Evolutionary conservation across 2,113 vertebrate genomes (phyloP).

Genomic region (Lasiurus borealis): DNA sequence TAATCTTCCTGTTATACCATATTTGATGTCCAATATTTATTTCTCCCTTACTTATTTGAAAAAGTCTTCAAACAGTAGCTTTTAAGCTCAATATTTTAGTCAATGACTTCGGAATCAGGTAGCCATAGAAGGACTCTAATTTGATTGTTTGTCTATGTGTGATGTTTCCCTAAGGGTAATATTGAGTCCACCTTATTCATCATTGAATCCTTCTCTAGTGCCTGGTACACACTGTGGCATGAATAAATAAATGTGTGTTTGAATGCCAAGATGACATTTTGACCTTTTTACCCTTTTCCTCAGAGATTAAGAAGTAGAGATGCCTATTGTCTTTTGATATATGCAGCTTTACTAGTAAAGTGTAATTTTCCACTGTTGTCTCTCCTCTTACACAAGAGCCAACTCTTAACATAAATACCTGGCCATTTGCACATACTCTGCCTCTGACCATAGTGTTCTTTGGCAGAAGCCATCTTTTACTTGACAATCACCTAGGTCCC

Average conservation of each 20-base stretch:
- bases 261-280: neutral
- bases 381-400: neutral
- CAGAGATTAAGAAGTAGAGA: neutral
- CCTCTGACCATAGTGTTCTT: neutral
- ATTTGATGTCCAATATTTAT: neutral
- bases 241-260: neutral
- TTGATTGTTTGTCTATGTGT: neutral
- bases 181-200: no score
- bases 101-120: neutral
- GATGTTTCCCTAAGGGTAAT: neutral
- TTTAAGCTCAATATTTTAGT: neutral
- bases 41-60: neutral
- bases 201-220: neutral
- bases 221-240: neutral
- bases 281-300: conserved; percentile 5
- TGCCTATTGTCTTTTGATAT: neutral
- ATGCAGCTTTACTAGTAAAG: neutral
- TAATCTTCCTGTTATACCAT: neutral
- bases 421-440: neutral
- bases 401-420: neutral
- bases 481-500: neutral
- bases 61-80: neutral
- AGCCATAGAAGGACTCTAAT: neutral
- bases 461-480: neutral
- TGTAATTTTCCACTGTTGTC: neutral